phyloP scores from a whole-genome alignment of 1,140 invertebrate genomes.

The Mycetomoellerius zeteki region DNA sequence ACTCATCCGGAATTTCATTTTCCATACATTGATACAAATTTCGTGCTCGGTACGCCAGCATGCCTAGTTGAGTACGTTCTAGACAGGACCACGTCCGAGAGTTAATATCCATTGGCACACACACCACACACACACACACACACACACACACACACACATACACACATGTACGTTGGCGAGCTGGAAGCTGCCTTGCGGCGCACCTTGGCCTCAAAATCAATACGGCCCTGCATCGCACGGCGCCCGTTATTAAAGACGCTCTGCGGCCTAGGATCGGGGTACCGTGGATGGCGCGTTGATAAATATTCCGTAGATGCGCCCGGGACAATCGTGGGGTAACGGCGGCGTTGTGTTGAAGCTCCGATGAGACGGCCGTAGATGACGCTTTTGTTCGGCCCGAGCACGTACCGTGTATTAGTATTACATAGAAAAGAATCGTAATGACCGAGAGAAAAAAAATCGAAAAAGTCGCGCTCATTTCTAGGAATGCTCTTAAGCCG shows the following conservation, averaged over 20 bases:
- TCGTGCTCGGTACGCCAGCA: constrained; percentile 12
- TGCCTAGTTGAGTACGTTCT: constrained; percentile 11
- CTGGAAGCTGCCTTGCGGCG: constrained; percentile 64
- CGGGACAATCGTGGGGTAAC: constrained; percentile 72
- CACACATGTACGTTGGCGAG: constrained; percentile 11
- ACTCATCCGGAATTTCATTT: constrained; percentile 37
- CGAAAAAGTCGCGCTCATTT: constrained; percentile 38
- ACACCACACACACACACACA: constrained; percentile 23
- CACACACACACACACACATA: background rate
- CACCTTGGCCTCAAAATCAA: constrained; percentile 73
- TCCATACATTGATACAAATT: constrained; percentile 42
- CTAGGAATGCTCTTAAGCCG: constrained; percentile 39
- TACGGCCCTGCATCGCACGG: constrained; percentile 70
- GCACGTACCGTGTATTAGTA: constrained; percentile 67
- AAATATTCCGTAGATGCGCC: constrained; percentile 73
- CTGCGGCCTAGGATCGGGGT: constrained; percentile 12
- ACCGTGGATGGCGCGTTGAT: constrained; percentile 65
- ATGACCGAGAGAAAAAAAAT: constrained; percentile 67
- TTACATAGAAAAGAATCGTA: constrained; percentile 59
- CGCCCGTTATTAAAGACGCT: constrained; percentile 74
- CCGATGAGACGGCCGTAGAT: constrained; percentile 58
- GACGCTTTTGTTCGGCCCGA: constrained; percentile 66
- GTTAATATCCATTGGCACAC: constrained; percentile 74
- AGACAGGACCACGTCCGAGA: constrained; percentile 36
- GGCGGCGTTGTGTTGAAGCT: constrained; percentile 63